Base-by-base conservation (phyloP, 1,140 invertebrate species). In the Chlorops oryzae region DNA sequence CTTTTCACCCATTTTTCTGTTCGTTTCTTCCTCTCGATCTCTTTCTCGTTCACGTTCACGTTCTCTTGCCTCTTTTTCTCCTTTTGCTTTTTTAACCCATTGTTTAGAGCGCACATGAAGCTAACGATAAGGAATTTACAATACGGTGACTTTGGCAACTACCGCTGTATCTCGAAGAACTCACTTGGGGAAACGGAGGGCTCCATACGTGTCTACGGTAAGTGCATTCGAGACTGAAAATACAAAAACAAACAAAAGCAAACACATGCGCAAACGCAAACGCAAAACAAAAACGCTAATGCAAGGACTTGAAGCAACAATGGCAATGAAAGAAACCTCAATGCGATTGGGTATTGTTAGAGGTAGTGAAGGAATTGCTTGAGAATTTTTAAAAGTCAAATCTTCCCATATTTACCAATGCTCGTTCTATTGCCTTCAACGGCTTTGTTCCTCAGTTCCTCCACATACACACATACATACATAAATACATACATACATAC, bases 121-220 rank as follows among this genome's bases (percentile, higher is more conserved):
- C 75, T 93, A 53, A 90, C 86, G 42, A 86, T 93, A 54, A 80
- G 82, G 58, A 88, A 87, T 71, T 77, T 92, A 28, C 81, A 85
- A 60, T 70, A 78, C 27, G 82, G 78, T 37, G 88, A 90, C 73
- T 90, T 89, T 64, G 88, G 88, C 51, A 89, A 83, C 72, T 92
- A 91, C 74, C 77, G 85, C 62, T 92, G 88, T 74, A 88, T 91
- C 68, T 89, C 90, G 47, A 92, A 92, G 75, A 97, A 96, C 75
- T 88, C 87, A 10, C 79, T 96, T n/a, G 92, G 92, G 47, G 90
- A 90, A 70, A 95, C 92, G 17, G 89, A 92, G 73, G 90, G 91
- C 52, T 87, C 85, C 35, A 93, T 96, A 71, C 79, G 89, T 71
- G 77, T 97, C 47, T 94, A 93, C 69, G 90, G 93, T 96, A 82